Evolutionary conservation across 2,888 invertebrate genomes (phyloP).

Genomic region (Melipona beecheii): DNA sequence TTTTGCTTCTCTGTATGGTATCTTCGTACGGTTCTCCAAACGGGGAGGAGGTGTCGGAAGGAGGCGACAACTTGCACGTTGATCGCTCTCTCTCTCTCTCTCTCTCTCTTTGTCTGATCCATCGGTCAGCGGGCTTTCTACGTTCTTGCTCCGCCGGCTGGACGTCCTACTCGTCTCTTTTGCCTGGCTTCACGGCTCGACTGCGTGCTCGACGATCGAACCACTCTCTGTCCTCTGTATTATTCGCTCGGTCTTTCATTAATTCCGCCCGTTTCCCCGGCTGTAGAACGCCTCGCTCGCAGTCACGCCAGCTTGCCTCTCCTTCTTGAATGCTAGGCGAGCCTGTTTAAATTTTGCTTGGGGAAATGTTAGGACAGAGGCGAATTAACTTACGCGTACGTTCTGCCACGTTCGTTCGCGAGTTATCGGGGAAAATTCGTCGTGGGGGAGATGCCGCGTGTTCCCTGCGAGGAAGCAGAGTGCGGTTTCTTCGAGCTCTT

Average conservation of each 20-base stretch:
- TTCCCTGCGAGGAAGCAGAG: not conserved
- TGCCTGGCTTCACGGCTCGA: conserved; percentile 59
- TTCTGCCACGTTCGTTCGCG: not conserved
- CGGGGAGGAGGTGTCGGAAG: conserved; percentile 65
- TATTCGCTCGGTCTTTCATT: conserved; percentile 42
- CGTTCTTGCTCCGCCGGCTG: conserved; percentile 38
- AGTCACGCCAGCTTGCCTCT: not conserved
- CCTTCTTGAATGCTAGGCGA: not conserved
- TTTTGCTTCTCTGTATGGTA: conserved; percentile 72
- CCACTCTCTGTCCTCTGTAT: conserved; percentile 27
- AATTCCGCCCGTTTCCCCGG: conserved; percentile 29
- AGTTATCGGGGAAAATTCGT: not conserved
- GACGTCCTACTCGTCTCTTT: conserved; percentile 57
- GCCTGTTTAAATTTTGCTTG: not conserved
- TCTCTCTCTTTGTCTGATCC: conserved; percentile 33
- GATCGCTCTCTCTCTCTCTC: no score
- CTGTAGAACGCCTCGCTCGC: not conserved
- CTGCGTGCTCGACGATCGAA: conserved; percentile 52
- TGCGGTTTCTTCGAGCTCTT: not conserved
- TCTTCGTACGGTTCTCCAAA: conserved; percentile 65
- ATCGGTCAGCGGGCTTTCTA: conserved; percentile 21
- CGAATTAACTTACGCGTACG: not conserved
- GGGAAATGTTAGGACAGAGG: not conserved
- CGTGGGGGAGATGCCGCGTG: not conserved
- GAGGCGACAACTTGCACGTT: conserved; percentile 56